A percentile compares a stretch with the other conserved stretches of the same genome.
phyloP scores from a whole-genome alignment of 2,797 vertebrate genomes.

The Pangasius krempfi region DNA sequence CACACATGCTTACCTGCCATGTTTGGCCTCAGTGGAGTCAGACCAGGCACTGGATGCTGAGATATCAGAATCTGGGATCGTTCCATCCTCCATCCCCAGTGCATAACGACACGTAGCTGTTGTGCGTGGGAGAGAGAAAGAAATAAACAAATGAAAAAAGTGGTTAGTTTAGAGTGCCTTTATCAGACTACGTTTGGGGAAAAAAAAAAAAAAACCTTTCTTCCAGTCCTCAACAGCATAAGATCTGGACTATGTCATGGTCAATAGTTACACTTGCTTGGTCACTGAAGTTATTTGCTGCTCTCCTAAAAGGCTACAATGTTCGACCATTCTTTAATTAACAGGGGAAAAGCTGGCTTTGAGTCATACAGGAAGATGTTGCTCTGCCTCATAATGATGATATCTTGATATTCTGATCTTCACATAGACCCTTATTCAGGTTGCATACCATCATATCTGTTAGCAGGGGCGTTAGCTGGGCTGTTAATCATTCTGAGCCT shows the following conservation, averaged over 20 bases:
- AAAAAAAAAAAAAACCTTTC: background rate
- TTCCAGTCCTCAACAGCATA: slow-evolving; percentile 22
- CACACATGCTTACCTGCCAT: slow-evolving; percentile 82
- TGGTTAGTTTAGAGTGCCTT: slow-evolving; percentile 37
- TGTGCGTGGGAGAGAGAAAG: slow-evolving; percentile 38
- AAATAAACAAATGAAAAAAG: background rate
- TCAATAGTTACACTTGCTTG: background rate
- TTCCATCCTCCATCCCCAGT: slow-evolving; percentile 91
- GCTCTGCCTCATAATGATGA: background rate
- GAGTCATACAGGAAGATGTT: background rate
- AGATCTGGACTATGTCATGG: slow-evolving; percentile 8
- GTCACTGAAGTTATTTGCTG: background rate
- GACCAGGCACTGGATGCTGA: slow-evolving; percentile 92
- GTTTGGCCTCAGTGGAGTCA: slow-evolving; percentile 91
- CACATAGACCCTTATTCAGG: background rate
- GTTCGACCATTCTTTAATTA: background rate
- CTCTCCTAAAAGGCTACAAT: background rate
- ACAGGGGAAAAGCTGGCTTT: background rate
- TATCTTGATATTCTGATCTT: background rate
- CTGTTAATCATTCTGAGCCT: no score
- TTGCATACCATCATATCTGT: background rate
- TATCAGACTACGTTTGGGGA: background rate
- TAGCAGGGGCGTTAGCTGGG: no score
- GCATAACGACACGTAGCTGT: slow-evolving; percentile 90
- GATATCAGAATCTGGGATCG: slow-evolving; percentile 88